phyloP scores from a whole-genome alignment of 2,113 vertebrate species.

The Corythaeola cristata region DNA sequence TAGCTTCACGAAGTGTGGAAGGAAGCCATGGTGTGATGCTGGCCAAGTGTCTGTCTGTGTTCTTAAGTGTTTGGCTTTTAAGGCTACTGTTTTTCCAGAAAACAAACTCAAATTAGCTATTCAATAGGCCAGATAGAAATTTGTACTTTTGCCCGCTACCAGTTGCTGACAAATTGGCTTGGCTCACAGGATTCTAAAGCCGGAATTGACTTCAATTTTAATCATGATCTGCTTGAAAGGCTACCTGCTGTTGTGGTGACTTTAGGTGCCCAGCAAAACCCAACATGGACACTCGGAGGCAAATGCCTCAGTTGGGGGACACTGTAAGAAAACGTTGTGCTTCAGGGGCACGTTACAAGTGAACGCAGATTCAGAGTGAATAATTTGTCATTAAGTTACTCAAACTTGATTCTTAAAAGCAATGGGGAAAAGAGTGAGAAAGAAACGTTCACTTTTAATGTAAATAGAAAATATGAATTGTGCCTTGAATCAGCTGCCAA shows the following conservation, averaged over 20 bases:
- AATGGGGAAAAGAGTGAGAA: neutral
- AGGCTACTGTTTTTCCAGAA: conserved; percentile 80
- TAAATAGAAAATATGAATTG: neutral
- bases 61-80: conserved; percentile 84
- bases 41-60: conserved; percentile 81
- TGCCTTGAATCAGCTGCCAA: neutral
- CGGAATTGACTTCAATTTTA: conserved; percentile 80
- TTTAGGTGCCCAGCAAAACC: conserved; percentile 53
- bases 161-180: conserved; percentile 85
- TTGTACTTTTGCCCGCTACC: conserved; percentile 81
- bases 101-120: conserved; percentile 85
- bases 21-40: conserved; percentile 76
- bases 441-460: neutral
- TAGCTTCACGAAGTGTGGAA: conserved; percentile 79
- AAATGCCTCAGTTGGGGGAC: conserved; percentile 1
- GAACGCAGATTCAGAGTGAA: neutral
- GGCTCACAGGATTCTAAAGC: conserved; percentile 79
- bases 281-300: conserved; percentile 3
- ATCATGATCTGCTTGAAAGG: conserved; percentile 72
- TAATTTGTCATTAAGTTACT: neutral
- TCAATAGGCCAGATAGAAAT: conserved; percentile 79
- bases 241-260: conserved; percentile 77
- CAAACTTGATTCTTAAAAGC: conserved; percentile 3
- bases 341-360: neutral
- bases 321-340: neutral